Conservation (phyloP, 2,888 invertebrate genomes). For the Caenorhabditis drosophilae region DNA sequence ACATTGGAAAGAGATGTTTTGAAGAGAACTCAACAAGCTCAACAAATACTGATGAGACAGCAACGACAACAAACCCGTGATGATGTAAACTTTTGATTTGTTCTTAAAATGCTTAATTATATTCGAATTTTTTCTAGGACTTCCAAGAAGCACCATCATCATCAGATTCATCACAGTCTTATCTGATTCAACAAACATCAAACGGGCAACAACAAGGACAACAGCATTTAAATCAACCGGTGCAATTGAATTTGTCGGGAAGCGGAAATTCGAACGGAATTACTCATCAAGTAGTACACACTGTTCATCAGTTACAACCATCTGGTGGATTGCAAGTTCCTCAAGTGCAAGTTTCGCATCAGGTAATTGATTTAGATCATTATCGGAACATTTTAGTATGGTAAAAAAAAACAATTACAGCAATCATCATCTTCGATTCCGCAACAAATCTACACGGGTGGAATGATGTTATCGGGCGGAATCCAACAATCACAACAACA, state of each 20-base stretch:
- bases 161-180: slow-evolving; percentile 14
- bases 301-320: slow-evolving; percentile 38
- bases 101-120: neutral
- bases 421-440: slow-evolving; percentile 15
- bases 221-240: slow-evolving; percentile 9
- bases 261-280: slow-evolving; percentile 14
- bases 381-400: neutral
- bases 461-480: slow-evolving; percentile 20
- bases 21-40: slow-evolving; percentile 67
- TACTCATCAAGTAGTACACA: slow-evolving; percentile 37
- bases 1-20: slow-evolving; percentile 65
- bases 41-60: slow-evolving; percentile 45
- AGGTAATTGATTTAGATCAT: slow-evolving; percentile 7
- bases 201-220: slow-evolving; percentile 19
- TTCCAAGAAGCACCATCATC: neutral
- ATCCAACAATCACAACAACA: slow-evolving; percentile 27
- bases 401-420: slow-evolving; percentile 4
- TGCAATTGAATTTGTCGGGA: slow-evolving; percentile 11
- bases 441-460: slow-evolving; percentile 39
- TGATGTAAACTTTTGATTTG: neutral
- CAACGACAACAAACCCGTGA: slow-evolving; percentile 1
- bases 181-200: slow-evolving; percentile 25
- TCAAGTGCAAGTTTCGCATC: slow-evolving; percentile 31
- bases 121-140: slow-evolving; percentile 2
- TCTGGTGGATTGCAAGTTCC: slow-evolving; percentile 11